These are phyloP conservation scores for Mohoua ochrocephala DNA, from an alignment of 2,113 vertebrate species.

Conservation along the genomic window DNA sequence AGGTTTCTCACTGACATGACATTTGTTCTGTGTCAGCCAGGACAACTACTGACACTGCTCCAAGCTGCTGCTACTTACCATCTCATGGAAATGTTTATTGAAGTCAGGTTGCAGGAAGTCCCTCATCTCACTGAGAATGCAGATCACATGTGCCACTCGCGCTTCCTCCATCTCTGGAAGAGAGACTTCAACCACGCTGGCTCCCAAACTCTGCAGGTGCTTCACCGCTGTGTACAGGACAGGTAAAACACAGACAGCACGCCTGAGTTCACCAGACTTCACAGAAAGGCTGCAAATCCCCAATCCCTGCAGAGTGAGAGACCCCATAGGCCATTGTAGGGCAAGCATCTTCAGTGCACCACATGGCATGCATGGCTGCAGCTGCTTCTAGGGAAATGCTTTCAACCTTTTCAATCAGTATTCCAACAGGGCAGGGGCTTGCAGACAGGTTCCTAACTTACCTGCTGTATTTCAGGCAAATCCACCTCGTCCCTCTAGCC, in stretches of 20 bases:
- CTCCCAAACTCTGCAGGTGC: constrained; percentile 50
- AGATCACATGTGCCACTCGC: constrained; percentile 27
- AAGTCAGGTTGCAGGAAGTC: constrained; percentile 64
- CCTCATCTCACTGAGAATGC: constrained; percentile 65
- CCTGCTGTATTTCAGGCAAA: not conserved
- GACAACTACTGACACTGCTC: not conserved
- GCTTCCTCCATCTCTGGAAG: constrained; percentile 64
- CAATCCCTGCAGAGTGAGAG: not conserved
- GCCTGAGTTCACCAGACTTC: not conserved
- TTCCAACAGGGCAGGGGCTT: not conserved
- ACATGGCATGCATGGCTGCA: rapidly evolving
- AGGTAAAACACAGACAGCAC: not conserved
- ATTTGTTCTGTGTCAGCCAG: not conserved
- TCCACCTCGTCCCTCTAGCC: not conserved
- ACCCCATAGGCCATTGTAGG: not conserved
- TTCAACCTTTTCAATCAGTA: not conserved
- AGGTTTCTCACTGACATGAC: not conserved
- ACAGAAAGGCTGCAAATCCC: not conserved
- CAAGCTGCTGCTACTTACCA: constrained; percentile 29
- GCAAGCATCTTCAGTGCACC: not conserved
- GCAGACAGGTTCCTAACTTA: not conserved
- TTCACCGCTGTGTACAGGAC: constrained; percentile 28
- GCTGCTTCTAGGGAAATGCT: not conserved
- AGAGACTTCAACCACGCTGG: constrained; percentile 43
- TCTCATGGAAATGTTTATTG: constrained; percentile 53